phyloP scores from a whole-genome alignment of 2,113 vertebrate species.

The Myiagra hebetior region DNA sequence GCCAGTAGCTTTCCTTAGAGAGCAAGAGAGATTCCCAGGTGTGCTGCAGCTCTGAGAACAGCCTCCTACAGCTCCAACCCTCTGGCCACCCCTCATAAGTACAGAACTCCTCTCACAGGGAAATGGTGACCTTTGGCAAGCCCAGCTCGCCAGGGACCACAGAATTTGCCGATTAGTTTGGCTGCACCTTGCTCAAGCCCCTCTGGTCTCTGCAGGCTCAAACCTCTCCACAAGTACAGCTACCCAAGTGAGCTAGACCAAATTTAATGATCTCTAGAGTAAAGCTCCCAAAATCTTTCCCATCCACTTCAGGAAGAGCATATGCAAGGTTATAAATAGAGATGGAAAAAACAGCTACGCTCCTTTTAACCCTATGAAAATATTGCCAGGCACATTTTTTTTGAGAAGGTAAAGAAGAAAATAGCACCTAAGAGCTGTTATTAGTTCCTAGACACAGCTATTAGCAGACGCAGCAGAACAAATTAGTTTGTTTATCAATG shows the following conservation, averaged over 20 bases:
- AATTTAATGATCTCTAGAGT: background rate
- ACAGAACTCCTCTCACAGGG: accelerated
- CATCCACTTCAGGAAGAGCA: background rate
- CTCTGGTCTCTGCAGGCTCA: background rate
- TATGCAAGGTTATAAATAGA: conserved; percentile 9
- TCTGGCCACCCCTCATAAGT: background rate
- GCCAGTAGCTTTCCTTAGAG: background rate
- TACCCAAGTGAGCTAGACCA: background rate
- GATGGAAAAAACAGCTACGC: background rate
- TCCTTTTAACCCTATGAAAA: conserved; percentile 1
- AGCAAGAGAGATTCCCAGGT: background rate
- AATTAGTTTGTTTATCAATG: conserved; percentile 60
- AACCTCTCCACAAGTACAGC: background rate
- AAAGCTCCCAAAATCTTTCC: background rate
- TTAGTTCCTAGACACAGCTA: conserved; percentile 50
- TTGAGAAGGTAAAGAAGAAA: conserved; percentile 31
- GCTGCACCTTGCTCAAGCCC: background rate
- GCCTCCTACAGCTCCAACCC: background rate
- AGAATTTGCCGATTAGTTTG: background rate
- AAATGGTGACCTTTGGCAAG: background rate
- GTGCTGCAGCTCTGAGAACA: background rate
- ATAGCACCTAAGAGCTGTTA: conserved; percentile 43
- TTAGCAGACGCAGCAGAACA: conserved; percentile 33
- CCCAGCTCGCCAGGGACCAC: background rate
- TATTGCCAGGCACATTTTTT: background rate